Percentiles rank a stretch among this genome's conserved stretches.
Evolutionary conservation across 2,113 vertebrate species (phyloP).

Genomic region (Tiliqua scincoides): DNA sequence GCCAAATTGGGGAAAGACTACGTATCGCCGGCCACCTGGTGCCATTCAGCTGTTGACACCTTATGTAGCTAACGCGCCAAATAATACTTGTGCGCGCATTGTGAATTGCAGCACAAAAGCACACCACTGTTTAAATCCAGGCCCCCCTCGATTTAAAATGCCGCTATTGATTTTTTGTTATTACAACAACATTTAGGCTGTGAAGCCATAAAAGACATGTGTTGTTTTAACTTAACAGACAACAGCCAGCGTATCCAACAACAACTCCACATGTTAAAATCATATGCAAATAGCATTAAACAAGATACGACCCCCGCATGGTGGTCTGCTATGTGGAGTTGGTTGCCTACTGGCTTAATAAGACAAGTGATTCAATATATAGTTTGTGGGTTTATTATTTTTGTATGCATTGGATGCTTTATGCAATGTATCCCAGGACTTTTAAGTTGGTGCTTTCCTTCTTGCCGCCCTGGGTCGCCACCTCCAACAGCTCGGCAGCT

Average conservation of each 20-base stretch:
- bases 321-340: accelerated
- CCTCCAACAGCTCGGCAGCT: too few species aligned
- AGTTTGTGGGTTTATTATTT: too few species aligned
- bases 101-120: not conserved
- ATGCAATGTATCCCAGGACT: too few species aligned
- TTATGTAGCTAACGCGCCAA: too few species aligned
- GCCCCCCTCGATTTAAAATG: not conserved
- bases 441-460: not conserved
- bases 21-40: too few species aligned
- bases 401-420: too few species aligned
- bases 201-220: not conserved
- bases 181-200: not conserved
- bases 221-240: not conserved
- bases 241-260: accelerated
- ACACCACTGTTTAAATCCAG: not conserved
- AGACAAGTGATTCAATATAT: too few species aligned
- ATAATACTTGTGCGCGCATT: too few species aligned
- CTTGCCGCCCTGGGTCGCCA: too few species aligned
- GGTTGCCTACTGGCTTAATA: too few species aligned
- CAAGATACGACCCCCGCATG: accelerated
- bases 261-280: not conserved
- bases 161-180: not conserved
- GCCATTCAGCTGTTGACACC: too few species aligned
- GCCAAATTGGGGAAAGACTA: too few species aligned
- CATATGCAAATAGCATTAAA: not conserved